Conservation (phyloP, 2,888 invertebrate genomes). For the Pachliopta kotzebuea region DNA sequence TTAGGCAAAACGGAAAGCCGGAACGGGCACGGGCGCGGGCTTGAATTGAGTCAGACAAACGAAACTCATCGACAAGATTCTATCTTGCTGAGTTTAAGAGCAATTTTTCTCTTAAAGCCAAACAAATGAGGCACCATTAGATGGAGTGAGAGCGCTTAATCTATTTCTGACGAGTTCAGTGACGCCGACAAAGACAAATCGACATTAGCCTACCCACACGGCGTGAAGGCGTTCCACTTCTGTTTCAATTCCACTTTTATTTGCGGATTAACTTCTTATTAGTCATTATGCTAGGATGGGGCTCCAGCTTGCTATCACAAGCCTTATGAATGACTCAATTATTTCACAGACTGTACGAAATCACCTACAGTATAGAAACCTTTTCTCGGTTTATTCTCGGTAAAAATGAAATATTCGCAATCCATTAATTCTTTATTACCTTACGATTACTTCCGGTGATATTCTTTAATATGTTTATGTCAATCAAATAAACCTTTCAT, state of each 20-base stretch:
- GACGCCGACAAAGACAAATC: slow-evolving; percentile 81
- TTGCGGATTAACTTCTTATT: slow-evolving; percentile 81
- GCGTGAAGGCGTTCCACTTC: slow-evolving; percentile 76
- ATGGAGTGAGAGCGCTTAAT: slow-evolving; percentile 81
- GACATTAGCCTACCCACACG: slow-evolving; percentile 80
- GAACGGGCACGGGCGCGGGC: slow-evolving; percentile 38
- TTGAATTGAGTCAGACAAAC: slow-evolving; percentile 69
- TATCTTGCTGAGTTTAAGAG: slow-evolving; percentile 73
- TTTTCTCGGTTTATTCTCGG: slow-evolving; percentile 39
- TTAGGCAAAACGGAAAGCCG: slow-evolving; percentile 41
- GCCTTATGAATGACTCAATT: slow-evolving; percentile 80
- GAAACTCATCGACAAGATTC: slow-evolving; percentile 74
- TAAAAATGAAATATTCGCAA: slow-evolving; percentile 42
- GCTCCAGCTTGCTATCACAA: slow-evolving; percentile 66
- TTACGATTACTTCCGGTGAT: slow-evolving; percentile 29
- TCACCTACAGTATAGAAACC: slow-evolving; percentile 45
- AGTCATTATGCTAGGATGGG: slow-evolving; percentile 71
- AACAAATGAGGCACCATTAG: slow-evolving; percentile 80
- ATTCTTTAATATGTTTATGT: slow-evolving; percentile 21
- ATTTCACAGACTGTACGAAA: slow-evolving; percentile 64
- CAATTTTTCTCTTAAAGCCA: slow-evolving; percentile 80
- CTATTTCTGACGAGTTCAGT: slow-evolving; percentile 81
- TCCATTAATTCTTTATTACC: slow-evolving; percentile 35
- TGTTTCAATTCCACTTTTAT: slow-evolving; percentile 81
- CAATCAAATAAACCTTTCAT: slow-evolving; percentile 40